Percentiles rank a stretch among this genome's conserved stretches.
These are phyloP conservation scores for Virgularia gustaviana DNA, from an alignment of 92 coral and sea anemone species.

Conservation along the genomic window DNA sequence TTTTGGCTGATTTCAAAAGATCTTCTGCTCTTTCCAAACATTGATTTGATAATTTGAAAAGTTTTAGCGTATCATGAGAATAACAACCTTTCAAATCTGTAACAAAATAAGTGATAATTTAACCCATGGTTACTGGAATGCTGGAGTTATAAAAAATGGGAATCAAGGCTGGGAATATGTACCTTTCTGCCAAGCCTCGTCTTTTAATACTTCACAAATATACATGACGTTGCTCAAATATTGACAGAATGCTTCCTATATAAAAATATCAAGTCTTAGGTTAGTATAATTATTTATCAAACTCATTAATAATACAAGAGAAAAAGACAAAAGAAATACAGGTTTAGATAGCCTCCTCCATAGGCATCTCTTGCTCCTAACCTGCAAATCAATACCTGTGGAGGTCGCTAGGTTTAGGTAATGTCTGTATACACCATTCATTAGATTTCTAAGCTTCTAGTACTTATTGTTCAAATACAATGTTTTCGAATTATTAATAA, in stretches of 20 bases:
- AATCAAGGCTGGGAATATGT: background rate
- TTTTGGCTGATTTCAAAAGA: constrained; percentile 56
- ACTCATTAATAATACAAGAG: too few species aligned
- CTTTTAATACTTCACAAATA: constrained; percentile 88
- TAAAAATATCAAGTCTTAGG: too few species aligned
- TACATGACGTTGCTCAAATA: constrained; percentile 81
- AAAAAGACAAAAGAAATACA: too few species aligned
- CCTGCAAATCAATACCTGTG: too few species aligned
- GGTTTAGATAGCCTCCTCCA: too few species aligned
- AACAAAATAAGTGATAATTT: background rate
- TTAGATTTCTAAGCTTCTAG: too few species aligned
- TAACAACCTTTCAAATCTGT: constrained; percentile 66
- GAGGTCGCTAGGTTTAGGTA: too few species aligned
- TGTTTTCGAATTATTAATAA: too few species aligned
- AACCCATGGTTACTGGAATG: too few species aligned
- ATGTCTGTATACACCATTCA: too few species aligned
- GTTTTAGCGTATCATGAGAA: constrained; percentile 67
- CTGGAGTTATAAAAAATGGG: background rate
- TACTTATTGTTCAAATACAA: too few species aligned
- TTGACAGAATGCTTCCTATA: constrained; percentile 94
- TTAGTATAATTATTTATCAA: background rate
- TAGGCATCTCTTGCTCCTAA: too few species aligned
- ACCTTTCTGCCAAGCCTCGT: constrained; percentile 99
- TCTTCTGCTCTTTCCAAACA: constrained; percentile 91
- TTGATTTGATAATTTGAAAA: constrained; percentile 74